Evolutionary conservation across 2,888 invertebrate genomes (phyloP).

Genomic region (Cerastis leucographa): DNA sequence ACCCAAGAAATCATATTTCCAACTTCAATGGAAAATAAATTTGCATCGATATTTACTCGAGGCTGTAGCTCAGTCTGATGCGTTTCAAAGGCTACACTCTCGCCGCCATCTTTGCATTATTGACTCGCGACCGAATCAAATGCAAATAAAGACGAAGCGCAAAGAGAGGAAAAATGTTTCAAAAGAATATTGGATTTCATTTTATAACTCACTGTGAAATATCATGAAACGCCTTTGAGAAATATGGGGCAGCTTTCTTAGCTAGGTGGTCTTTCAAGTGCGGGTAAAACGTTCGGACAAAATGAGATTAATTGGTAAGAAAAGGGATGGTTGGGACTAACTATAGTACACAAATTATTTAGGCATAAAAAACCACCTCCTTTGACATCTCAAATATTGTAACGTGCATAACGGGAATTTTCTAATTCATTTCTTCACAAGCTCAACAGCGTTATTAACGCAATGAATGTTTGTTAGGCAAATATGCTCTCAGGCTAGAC

Average conservation of each 20-base stretch:
- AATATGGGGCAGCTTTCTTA: not conserved
- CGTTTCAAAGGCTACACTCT: too few relatives aligned
- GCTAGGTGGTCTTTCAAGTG: not conserved
- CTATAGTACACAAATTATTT: not conserved
- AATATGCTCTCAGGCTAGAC: not conserved
- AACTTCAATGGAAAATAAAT: not conserved
- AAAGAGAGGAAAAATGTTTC: not conserved
- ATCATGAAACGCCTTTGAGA: not conserved
- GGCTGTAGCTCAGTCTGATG: not conserved
- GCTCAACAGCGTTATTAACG: not conserved
- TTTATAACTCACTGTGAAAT: not conserved
- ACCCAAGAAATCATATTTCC: not conserved
- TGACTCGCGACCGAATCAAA: not conserved
- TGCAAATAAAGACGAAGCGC: conserved; percentile 8
- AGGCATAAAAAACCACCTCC: not conserved
- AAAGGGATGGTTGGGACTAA: not conserved
- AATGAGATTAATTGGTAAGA: not conserved
- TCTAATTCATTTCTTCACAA: not conserved
- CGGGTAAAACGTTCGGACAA: not conserved
- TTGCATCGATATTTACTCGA: not conserved
- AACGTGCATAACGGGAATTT: not conserved
- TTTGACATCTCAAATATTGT: not conserved
- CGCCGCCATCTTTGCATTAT: not conserved
- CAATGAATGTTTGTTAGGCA: not conserved
- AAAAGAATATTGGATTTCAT: not conserved